These are phyloP conservation scores for Odontocolon sp. DNA, from an alignment of 2,888 invertebrate species.

Conservation along the genomic window DNA sequence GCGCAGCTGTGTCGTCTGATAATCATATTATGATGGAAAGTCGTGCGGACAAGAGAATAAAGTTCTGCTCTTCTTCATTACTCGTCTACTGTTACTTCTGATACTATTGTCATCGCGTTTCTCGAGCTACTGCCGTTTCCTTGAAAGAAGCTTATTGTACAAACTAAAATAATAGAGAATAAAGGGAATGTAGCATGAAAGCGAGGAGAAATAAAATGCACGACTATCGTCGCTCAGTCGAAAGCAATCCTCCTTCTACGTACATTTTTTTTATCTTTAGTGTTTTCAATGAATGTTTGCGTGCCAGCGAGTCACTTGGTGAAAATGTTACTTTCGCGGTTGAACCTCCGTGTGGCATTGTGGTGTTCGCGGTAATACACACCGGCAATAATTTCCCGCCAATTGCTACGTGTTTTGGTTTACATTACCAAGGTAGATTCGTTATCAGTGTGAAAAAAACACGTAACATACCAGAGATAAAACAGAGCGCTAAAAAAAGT, in stretches of 20 bases:
- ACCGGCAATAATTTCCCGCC: constrained; percentile 3
- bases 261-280: constrained; percentile 3
- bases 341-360: constrained; percentile 67
- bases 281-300: constrained; percentile 16
- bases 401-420: constrained; percentile 4
- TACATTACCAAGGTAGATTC: no score
- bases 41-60: background rate
- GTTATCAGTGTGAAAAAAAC: no score
- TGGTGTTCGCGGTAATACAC: constrained; percentile 63
- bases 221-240: background rate
- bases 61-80: background rate
- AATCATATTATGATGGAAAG: constrained; percentile 14
- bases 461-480: no score
- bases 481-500: no score
- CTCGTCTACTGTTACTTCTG: constrained; percentile 1
- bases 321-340: constrained; percentile 61
- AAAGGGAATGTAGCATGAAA: background rate
- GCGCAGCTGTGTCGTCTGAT: background rate
- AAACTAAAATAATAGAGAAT: background rate
- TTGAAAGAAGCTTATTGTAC: background rate
- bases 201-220: background rate
- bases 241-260: background rate
- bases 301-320: constrained; percentile 43
- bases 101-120: background rate
- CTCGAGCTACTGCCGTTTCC: background rate